A percentile compares a stretch with the other conserved stretches of the same genome.
Evolutionary conservation across 2,113 vertebrate species (phyloP).

Genomic region (Neotoma lepida): DNA sequence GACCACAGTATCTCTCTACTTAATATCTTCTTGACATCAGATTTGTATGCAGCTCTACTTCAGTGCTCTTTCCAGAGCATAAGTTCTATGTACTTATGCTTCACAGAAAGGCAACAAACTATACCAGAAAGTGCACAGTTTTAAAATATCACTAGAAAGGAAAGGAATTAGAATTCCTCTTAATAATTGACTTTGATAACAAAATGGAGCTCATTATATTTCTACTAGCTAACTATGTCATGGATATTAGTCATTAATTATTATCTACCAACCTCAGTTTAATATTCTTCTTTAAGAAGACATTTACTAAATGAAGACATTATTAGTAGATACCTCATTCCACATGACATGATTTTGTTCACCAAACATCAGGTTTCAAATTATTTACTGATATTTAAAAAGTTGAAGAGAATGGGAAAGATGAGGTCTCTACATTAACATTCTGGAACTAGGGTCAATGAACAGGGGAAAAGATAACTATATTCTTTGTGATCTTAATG

Average conservation of each 20-base stretch:
- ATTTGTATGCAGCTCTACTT: neutral
- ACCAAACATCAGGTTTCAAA: neutral
- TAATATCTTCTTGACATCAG: neutral
- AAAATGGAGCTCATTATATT: neutral
- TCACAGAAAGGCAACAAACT: neutral
- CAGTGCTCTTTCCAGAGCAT: neutral
- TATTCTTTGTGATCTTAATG: neutral
- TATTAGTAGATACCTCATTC: neutral
- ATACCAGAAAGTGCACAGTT: neutral
- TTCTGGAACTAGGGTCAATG: neutral
- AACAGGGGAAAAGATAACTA: neutral
- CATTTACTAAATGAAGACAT: neutral
- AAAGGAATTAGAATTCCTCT: neutral
- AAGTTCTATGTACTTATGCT: neutral
- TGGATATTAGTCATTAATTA: neutral
- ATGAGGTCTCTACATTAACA: neutral
- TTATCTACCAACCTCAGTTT: neutral
- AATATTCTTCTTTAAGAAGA: neutral
- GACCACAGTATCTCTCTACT: neutral
- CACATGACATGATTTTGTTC: neutral
- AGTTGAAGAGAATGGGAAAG: neutral
- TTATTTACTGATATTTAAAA: neutral
- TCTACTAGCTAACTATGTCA: neutral
- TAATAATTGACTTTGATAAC: conserved; percentile 1
- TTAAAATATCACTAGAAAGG: neutral